Evolutionary conservation across 2,888 invertebrate species (phyloP), one percentile per base, ranked within the genome.

Genomic region (Hydropsyche betteni): DNA sequence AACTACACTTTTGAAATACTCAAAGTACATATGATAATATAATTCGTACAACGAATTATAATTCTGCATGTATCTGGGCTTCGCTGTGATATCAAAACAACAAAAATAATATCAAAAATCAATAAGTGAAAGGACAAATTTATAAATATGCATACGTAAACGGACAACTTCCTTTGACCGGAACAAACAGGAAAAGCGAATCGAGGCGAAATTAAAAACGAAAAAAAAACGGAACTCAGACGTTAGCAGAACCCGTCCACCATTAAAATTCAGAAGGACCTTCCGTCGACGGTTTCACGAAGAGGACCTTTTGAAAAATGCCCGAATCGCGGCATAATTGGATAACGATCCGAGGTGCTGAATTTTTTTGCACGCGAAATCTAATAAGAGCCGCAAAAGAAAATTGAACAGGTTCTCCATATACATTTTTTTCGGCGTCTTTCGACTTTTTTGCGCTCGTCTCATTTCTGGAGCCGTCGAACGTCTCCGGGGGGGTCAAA

Each of bases 321-420:
- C 44, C 44, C 10, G 44, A 44, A 44, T 24, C 24, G 24, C 24
- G 24, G 24, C n/a, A 8, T n/a, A 64, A 64, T 64, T 64, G 64
- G 12, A 64, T 36, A 64, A 64, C 34, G 64, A 64, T 64, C 36
- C 36, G 36, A 8, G 34, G 14, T 36, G 64, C 12, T 33, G 7
- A 5, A 34, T 12, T 64, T 64, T 64, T 64, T 64, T 36, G 36
- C 34, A 34, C 55, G 44, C 64, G 12, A 64, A 64, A 64, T 64
- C 64, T 64, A 64, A 64, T 64, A 64, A 64, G 64, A 64, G 36
- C 34, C 34, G 64, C 64, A 64, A 64, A 44, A 64, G 36, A 64
- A 64, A 36, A 64, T 64, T 64, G 36, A 64, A 36, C 64, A 36
- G 64, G 64, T 36, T 64, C 64, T 36, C n/a, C 10, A 3, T 55